phyloP scores from a whole-genome alignment of 2,113 vertebrate species.

The Onychostoma macrolepis region DNA sequence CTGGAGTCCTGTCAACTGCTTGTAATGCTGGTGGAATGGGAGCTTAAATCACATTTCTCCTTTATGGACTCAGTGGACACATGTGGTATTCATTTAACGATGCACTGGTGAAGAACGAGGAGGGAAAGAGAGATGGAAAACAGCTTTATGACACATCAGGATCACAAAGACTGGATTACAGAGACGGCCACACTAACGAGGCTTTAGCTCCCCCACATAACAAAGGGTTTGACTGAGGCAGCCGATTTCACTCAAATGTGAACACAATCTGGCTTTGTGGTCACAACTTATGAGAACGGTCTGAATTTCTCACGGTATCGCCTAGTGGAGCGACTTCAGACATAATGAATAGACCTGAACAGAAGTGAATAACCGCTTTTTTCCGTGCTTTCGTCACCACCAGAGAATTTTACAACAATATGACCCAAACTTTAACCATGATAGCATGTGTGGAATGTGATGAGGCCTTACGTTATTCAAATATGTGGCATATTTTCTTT shows the following conservation, averaged over 20 bases:
- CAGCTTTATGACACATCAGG: slow-evolving; percentile 75
- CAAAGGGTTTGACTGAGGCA: slow-evolving; percentile 46
- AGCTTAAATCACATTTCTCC: slow-evolving; percentile 71
- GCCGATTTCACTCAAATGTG: slow-evolving; percentile 42
- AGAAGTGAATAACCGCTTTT: slow-evolving; percentile 21
- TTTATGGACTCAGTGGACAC: slow-evolving; percentile 67
- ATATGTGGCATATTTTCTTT: background rate
- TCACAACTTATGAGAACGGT: slow-evolving; percentile 60
- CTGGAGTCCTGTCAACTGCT: slow-evolving; percentile 71
- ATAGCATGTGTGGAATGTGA: slow-evolving; percentile 2
- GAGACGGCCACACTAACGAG: slow-evolving; percentile 65
- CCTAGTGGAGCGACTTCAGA: slow-evolving; percentile 47
- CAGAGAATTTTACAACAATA: background rate
- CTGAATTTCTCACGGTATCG: slow-evolving; percentile 58
- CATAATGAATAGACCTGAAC: slow-evolving; percentile 41
- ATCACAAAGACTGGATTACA: slow-evolving; percentile 74
- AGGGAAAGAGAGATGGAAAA: slow-evolving; percentile 67
- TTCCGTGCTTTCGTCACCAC: background rate
- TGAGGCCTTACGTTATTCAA: background rate
- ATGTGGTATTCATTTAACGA: slow-evolving; percentile 77
- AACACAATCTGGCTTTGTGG: slow-evolving; percentile 66
- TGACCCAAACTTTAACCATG: background rate
- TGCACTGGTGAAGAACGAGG: slow-evolving; percentile 69
- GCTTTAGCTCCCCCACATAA: slow-evolving; percentile 59
- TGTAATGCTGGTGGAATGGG: slow-evolving; percentile 70